Evolutionary conservation across 2,888 invertebrate genomes (phyloP).

Genomic region (Hofmannophila pseudospretella): DNA sequence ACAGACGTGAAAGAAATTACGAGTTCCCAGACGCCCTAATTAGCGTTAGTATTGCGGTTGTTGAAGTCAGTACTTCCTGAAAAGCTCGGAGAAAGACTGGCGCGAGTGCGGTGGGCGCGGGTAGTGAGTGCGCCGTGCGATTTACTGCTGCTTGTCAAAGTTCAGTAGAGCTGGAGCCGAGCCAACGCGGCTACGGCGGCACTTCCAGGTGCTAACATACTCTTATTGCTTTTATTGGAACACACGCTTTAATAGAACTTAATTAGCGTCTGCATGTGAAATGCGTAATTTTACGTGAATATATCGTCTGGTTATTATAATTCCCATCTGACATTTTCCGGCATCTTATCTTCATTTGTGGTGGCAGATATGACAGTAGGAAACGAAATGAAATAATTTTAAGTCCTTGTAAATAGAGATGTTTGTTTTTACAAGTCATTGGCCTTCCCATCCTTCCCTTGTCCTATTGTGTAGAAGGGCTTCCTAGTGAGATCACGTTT

Average conservation of each 20-base stretch:
- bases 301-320: slow-evolving; percentile 1
- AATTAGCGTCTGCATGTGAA: slow-evolving; percentile 22
- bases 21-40: slow-evolving; percentile 4
- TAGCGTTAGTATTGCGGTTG: background rate
- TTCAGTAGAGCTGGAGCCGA: slow-evolving; percentile 69
- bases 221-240: slow-evolving; percentile 37
- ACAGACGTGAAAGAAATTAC: slow-evolving; percentile 7
- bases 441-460: slow-evolving; percentile 44
- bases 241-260: slow-evolving; percentile 26
- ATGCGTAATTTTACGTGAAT: slow-evolving; percentile 12
- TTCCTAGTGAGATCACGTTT: slow-evolving; percentile 65
- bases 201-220: slow-evolving; percentile 61
- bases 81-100: slow-evolving; percentile 13
- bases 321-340: background rate
- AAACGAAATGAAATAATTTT: slow-evolving; percentile 3
- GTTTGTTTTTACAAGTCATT: slow-evolving; percentile 51
- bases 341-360: background rate
- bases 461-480: slow-evolving; percentile 42
- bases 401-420: slow-evolving; percentile 11
- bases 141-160: slow-evolving; percentile 66
- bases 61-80: slow-evolving; percentile 5
- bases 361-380: background rate
- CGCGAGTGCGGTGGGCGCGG: slow-evolving; percentile 30
- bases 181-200: slow-evolving; percentile 60
- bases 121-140: slow-evolving; percentile 39